Base-by-base conservation (phyloP, 2,113 vertebrate genomes). In the Apus apus region DNA sequence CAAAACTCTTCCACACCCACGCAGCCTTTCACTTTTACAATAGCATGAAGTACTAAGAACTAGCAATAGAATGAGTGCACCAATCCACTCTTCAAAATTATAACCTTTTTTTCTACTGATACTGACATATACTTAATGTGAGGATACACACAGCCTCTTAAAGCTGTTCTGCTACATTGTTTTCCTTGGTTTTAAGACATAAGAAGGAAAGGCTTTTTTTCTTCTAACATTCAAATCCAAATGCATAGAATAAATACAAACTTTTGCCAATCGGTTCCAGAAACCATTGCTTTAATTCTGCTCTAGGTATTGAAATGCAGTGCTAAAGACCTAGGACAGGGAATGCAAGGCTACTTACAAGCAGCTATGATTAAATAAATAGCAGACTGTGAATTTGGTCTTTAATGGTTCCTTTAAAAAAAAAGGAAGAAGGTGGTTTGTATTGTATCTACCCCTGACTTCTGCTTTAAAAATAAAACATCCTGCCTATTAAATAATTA, bases 11-110 rank as follows among this genome's bases (percentile, higher is more conserved):
- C 53, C 29, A 64, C 21, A 51, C 85, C 74, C 50, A 87, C 38
- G 2, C 16, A 27, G 46, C 62, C 70, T 96, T 91, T 96, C 87
- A 88, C 64, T 94, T 94, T 81, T 66, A 90, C 56, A 73, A 70
- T 10, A 9, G 15, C 66, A 73, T 17, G 22, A 68, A 85, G 50
- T 51, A 88, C 54, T 10, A 86, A 45, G 50, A 86, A 76, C 57
- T 66, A 56, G 76, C 25, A 76, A 43, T 0, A 85, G 36, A 92
- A 79, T 6, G 54, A 14, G 16, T 40, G 12, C 57, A 71, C 11
- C 11, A 53, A 73, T 18, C 21, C 34, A 67, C 25, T 78, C n/a
- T 23, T 40, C 7, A 93, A 79, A 93, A 87, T 32, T 65, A 25
- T 3, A 61, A 53, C 16, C 14, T 61, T 53, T 57, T 43, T 78